Conservation (phyloP, 2,797 vertebrate species). For the Halcyon badia region DNA sequence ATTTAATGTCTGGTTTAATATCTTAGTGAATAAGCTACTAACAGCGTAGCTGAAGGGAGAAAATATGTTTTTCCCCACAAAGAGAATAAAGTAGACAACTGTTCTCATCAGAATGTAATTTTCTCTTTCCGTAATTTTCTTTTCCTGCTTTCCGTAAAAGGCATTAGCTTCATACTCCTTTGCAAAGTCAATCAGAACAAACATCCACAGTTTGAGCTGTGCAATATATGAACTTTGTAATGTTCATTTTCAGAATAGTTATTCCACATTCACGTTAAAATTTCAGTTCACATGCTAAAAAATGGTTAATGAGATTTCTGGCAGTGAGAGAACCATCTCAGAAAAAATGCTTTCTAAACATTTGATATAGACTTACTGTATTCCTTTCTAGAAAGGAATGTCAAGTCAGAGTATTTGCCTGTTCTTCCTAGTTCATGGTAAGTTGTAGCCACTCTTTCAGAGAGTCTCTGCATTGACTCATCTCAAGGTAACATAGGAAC, state of each 20-base stretch:
- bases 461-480: neutral
- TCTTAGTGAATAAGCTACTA: neutral
- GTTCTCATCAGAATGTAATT: neutral
- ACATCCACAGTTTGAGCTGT: neutral
- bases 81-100: neutral
- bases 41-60: neutral
- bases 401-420: neutral
- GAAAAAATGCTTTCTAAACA: neutral
- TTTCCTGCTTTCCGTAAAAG: neutral
- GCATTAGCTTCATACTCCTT: neutral
- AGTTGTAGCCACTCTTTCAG: neutral
- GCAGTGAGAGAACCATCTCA: neutral
- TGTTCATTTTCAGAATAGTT: neutral
- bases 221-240: neutral
- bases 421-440: neutral
- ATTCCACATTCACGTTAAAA: neutral
- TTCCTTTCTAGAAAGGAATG: neutral
- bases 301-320: neutral
- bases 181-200: neutral
- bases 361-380: neutral
- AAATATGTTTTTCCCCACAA: neutral
- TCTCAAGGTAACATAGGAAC: neutral
- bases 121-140: neutral
- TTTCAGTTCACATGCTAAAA: neutral
- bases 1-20: neutral